Percentiles rank a stretch among this genome's conserved stretches.
These are phyloP conservation scores for Elysia crispata DNA, from an alignment of 2,888 invertebrate genomes.

Conservation along the genomic window DNA sequence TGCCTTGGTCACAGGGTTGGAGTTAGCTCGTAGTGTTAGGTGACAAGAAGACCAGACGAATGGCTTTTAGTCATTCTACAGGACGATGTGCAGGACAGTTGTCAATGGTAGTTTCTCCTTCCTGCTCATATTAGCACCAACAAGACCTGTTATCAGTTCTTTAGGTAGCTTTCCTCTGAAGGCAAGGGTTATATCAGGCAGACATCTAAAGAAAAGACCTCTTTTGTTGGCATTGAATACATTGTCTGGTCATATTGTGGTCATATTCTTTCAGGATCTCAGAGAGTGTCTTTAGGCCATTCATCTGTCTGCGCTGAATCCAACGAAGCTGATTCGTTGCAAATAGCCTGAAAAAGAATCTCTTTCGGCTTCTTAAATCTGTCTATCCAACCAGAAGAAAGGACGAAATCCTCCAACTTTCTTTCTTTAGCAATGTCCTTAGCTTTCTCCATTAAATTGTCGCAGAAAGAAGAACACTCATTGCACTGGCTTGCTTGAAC, in stretches of 20 bases:
- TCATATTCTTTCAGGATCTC: slow-evolving; percentile 34
- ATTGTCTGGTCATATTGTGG: slow-evolving; percentile 35
- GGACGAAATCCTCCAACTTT: slow-evolving; percentile 43
- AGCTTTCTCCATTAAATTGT: slow-evolving; percentile 46
- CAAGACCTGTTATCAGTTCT: slow-evolving; percentile 48
- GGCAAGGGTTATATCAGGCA: slow-evolving; percentile 47
- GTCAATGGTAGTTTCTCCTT: slow-evolving; percentile 50
- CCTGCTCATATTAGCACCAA: slow-evolving; percentile 49
- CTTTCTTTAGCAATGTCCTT: slow-evolving; percentile 43
- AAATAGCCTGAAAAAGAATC: slow-evolving; percentile 2
- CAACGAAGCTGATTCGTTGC: slow-evolving; percentile 22
- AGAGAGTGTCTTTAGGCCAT: slow-evolving; percentile 13
- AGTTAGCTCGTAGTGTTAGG: background rate
- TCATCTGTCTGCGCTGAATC: background rate
- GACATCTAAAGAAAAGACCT: slow-evolving; percentile 50
- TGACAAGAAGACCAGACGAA: too few species aligned
- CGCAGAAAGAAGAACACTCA: too few species aligned
- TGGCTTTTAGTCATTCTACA: slow-evolving; percentile 6
- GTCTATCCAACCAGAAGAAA: slow-evolving; percentile 33
- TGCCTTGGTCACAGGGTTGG: slow-evolving; percentile 22
- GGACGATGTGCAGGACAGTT: slow-evolving; percentile 27
- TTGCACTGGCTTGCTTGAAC: too few species aligned
- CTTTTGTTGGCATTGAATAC: slow-evolving; percentile 53
- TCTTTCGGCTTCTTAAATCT: slow-evolving; percentile 28
- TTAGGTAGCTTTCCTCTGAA: slow-evolving; percentile 51